Evolutionary conservation across 2,888 invertebrate genomes (phyloP), one percentile per base, ranked within the genome.

Genomic region (Synergus gifuensis): DNA sequence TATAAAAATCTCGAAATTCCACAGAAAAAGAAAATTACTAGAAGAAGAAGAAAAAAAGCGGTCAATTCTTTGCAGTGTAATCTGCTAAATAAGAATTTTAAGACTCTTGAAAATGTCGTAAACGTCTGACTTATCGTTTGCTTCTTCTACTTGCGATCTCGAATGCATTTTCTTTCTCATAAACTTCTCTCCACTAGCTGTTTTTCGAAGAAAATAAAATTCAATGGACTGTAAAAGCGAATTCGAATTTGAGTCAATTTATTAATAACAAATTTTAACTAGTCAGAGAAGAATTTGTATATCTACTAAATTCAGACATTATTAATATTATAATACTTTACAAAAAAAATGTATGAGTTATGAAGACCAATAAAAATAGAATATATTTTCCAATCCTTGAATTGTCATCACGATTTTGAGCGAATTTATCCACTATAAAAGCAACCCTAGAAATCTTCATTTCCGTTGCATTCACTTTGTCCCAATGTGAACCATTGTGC

Each of bases 381-480:
- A 54, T n/a, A n/a, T n/a, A 8, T 8, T 8, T 54, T 2, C n/a
- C 8, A 54, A 9, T 9, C n/a, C 8, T 54, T 8, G 9, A 54
- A 54, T 64, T 36, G 0, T 18, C 8, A 66, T 46, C 44, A 22
- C 14, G 67, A 46, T 46, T 67, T 18, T 64, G 28, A 54, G 54
- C 3, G n/a, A 54, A 8, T 9, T 54, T 54, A 16, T 40, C 36
- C 36, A 16, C 14, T 64, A 14, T n/a, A 67, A 18, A 18, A 67
- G 12, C 67, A 44, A 0, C 22, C 18, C n/a, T 22, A 22, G 42
- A 67, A 67, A 46, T 46, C 44, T 67, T 44, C 67, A 22, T 44
- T 67, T 67, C 67, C 67, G 12, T 7, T 42, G 46, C 22, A 44
- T 67, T 67, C 14, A 67, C 44, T 67, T 67, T 67, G 44, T 42